phyloP scores from a whole-genome alignment of 2,888 invertebrate genomes.

The Sepiola atlantica region DNA sequence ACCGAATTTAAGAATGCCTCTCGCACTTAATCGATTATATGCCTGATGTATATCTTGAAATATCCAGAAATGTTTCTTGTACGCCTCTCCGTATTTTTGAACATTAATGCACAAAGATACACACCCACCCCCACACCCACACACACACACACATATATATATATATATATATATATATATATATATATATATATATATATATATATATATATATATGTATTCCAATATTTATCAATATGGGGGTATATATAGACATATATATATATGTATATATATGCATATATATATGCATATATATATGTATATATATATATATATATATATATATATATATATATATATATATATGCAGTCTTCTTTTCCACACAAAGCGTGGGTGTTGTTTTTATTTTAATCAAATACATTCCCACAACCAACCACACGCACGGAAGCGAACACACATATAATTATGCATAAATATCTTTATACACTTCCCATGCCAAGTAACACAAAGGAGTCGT shows the following conservation, averaged over 20 bases:
- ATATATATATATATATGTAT: not conserved
- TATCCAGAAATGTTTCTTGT: not conserved
- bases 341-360: not conserved
- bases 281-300: too few species aligned
- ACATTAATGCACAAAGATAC: too few species aligned
- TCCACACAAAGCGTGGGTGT: too few species aligned
- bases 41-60: not conserved
- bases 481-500: too few species aligned
- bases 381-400: too few species aligned
- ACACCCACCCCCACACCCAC: too few species aligned
- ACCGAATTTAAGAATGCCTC: not conserved
- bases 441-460: too few species aligned
- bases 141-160: too few species aligned
- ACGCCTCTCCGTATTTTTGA: too few species aligned
- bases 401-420: too few species aligned
- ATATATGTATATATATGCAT: not conserved
- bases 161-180: not conserved
- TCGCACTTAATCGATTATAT: not conserved
- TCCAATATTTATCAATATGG: not conserved
- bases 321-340: not conserved
- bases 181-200: not conserved
- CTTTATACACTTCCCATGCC: too few species aligned
- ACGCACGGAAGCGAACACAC: too few species aligned
- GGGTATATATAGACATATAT: not conserved
- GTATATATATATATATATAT: not conserved